Conservation (phyloP, 2,797 vertebrate genomes). For the Alcedo quadribrachys region DNA sequence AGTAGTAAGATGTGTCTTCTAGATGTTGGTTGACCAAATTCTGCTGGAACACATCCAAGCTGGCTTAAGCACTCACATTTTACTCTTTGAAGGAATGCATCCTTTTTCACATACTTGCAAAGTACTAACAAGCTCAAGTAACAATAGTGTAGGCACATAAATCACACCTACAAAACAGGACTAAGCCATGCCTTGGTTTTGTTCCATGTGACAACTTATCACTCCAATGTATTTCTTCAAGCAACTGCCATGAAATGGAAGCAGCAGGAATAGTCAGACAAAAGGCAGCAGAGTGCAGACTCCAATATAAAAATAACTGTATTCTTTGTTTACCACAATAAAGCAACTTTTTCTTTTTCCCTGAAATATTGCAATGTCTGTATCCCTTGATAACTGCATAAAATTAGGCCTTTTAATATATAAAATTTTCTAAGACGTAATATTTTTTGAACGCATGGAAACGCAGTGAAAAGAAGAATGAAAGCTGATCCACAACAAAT, state of each 20-base stretch:
- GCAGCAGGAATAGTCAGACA: background rate
- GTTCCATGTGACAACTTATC: slow-evolving; percentile 40
- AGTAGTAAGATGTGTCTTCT: background rate
- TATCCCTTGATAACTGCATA: background rate
- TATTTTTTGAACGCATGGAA: background rate
- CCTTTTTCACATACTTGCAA: background rate
- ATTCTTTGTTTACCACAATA: background rate
- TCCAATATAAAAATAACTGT: background rate
- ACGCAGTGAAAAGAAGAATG: background rate
- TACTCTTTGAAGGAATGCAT: background rate
- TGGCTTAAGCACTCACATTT: background rate
- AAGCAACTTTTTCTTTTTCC: background rate
- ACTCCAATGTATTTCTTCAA: slow-evolving; percentile 23
- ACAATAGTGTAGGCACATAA: slow-evolving; percentile 14
- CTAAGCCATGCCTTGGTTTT: slow-evolving; percentile 19
- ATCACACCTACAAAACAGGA: slow-evolving; percentile 1
- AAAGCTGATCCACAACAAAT: background rate
- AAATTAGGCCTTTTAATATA: background rate
- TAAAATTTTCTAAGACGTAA: background rate
- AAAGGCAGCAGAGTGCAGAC: background rate
- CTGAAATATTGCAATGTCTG: background rate
- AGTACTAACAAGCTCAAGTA: slow-evolving; percentile 21
- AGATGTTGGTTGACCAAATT: background rate
- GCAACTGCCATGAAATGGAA: slow-evolving; percentile 19
- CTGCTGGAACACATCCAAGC: background rate